Conservation (phyloP, 2,888 invertebrate species). For the Conomelus anceps region DNA sequence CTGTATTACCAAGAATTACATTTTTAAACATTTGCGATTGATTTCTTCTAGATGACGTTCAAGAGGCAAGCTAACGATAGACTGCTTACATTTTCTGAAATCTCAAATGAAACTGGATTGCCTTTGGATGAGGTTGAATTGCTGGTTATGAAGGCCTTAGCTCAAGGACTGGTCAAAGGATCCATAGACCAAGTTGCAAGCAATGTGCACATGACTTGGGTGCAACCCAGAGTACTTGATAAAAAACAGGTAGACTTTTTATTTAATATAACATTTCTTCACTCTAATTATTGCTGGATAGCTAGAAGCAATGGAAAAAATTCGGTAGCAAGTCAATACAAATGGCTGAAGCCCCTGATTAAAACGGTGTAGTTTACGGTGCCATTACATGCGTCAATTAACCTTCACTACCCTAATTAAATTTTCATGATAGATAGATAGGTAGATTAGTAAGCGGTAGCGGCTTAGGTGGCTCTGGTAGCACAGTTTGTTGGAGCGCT, state of each 20-base stretch:
- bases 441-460: too few relatives aligned
- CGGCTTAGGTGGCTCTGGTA: too few relatives aligned
- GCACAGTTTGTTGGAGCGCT: too few relatives aligned
- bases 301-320: too few relatives aligned
- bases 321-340: too few relatives aligned
- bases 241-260: conserved; percentile 47
- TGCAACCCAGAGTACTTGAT: conserved; percentile 74
- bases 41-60: conserved; percentile 76
- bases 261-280: not conserved
- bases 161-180: conserved; percentile 87
- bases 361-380: too few relatives aligned
- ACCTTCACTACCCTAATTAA: too few relatives aligned
- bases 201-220: conserved; percentile 76
- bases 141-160: conserved; percentile 94
- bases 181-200: conserved; percentile 86
- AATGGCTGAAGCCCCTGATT: too few relatives aligned
- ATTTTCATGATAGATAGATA: too few relatives aligned
- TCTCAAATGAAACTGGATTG: conserved; percentile 76
- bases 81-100: conserved; percentile 83
- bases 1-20: too few relatives aligned
- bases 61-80: conserved; percentile 81
- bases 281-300: not conserved
- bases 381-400: too few relatives aligned
- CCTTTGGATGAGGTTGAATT: conserved; percentile 84
- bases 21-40: not conserved